Base-by-base conservation (phyloP, 1,140 invertebrate genomes). In the Euborellia annulipes region DNA sequence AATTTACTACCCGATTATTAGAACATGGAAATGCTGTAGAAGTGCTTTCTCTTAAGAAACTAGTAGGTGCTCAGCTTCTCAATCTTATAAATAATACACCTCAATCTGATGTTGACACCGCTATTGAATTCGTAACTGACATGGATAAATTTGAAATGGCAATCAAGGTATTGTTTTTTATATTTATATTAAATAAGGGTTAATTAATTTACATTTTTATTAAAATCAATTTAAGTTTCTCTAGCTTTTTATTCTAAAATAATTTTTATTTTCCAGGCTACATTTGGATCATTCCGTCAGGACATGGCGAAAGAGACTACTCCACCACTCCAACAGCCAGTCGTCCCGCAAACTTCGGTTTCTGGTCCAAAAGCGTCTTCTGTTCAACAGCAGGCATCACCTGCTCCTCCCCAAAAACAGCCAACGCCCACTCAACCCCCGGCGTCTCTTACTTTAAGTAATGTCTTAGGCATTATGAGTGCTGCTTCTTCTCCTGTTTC, bases 11-110 rank as follows among this genome's bases (percentile, higher is more conserved):
- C 3, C 72, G 81, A 53, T 67, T 91, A 9, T 59, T 89, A 32
- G 77, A 85, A 41, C 76, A 84, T 57, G 86, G 85, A 4, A 87
- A 86, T 61, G 76, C 77, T 21, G 71, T 80, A 1, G 87, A 92
- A 62, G 78, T 91, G 49, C 70, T 89, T 13, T 73, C 84, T 53
- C 65, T 91, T 53, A 84, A 83, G 57, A 78, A 80, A 55, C 67
- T 79, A 3, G 82, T 91, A 8, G 68, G 70, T 14, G 69, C 72
- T 18, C 85, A 89, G 57, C 69, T 91, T 54, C 56, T 78, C 16
- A 74, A 79, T 55, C 68, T 93, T 46, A 76, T 86, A 36, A 81
- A 80, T 58, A 82, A 79, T 52, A 79, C 78, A 45, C 82, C 84
- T 17, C 81, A 85, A 57, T 73, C 78, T 34, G 82, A 87, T 55